phyloP scores from a whole-genome alignment of 2,888 invertebrate species.

The Lagria hirta region DNA sequence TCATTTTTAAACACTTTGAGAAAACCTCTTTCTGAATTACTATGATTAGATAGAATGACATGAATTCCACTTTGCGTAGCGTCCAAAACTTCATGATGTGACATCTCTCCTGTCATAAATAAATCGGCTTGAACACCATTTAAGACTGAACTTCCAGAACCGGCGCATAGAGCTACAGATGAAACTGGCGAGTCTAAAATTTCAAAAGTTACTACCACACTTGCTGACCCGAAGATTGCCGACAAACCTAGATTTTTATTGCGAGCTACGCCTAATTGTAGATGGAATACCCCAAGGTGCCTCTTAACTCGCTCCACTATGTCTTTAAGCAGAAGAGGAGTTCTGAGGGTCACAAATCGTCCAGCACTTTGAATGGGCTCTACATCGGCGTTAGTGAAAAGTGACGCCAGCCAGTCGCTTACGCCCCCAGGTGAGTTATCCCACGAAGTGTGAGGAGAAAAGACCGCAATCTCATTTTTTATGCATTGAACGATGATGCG shows the following conservation, averaged over 20 bases:
- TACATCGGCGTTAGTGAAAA: constrained; percentile 57
- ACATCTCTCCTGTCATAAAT: constrained; percentile 90
- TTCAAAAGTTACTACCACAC: too few relatives aligned
- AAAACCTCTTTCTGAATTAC: constrained; percentile 91
- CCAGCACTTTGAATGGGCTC: constrained; percentile 59
- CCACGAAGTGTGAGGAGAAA: constrained; percentile 92
- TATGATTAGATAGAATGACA: constrained; percentile 90
- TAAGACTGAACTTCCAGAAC: constrained; percentile 81
- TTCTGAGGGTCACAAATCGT: constrained; percentile 58
- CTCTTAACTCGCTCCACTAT: constrained; percentile 69
- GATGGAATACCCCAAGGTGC: constrained; percentile 66
- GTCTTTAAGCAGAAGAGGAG: constrained; percentile 59
- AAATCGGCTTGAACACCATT: constrained; percentile 73
- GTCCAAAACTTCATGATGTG: constrained; percentile 90
- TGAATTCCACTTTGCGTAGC: constrained; percentile 75
- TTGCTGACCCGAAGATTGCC: background rate
- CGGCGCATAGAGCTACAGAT: constrained; percentile 83
- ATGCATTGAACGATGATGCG: constrained; percentile 77
- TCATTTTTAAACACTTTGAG: constrained; percentile 61
- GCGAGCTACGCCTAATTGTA: constrained; percentile 71
- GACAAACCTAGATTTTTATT: constrained; percentile 42
- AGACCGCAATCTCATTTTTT: constrained; percentile 82
- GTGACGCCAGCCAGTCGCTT: constrained; percentile 87
- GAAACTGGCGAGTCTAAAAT: constrained; percentile 58
- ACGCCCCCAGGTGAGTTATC: constrained; percentile 83